Evolutionary conservation across 2,797 vertebrate species (phyloP).

Genomic region (Cichlasoma orientale): DNA sequence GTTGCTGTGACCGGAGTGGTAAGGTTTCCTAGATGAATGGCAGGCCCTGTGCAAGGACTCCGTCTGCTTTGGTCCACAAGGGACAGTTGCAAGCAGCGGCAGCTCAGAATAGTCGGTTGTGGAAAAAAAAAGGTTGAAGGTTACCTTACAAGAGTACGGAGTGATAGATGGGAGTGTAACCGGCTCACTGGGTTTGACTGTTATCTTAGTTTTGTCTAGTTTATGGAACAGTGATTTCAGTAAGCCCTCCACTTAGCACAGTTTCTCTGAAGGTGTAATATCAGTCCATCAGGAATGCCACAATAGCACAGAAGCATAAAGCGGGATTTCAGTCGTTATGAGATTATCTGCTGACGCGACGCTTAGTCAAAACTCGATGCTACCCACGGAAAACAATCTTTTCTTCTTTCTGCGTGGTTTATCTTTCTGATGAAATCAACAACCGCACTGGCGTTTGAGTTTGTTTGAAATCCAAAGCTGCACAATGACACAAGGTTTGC

Average conservation of each 20-base stretch:
- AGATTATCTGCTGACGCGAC: constrained; percentile 50
- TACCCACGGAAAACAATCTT: constrained; percentile 28
- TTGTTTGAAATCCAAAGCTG: constrained; percentile 58
- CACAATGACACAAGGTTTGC: constrained; percentile 67
- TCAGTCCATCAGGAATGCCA: constrained; percentile 52
- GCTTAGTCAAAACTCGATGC: constrained; percentile 20
- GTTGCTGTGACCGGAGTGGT: constrained; percentile 56
- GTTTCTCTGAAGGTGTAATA: constrained; percentile 25
- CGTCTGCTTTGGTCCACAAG: constrained; percentile 36
- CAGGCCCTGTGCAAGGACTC: constrained; percentile 61
- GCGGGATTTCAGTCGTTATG: constrained; percentile 34
- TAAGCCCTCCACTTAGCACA: constrained; percentile 1
- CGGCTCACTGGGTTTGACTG: constrained; percentile 25
- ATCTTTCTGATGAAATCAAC: constrained; percentile 57
- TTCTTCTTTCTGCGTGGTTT: constrained; percentile 35
- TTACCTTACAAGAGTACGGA: constrained; percentile 31
- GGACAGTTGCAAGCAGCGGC: constrained; percentile 37
- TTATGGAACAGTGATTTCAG: constrained; percentile 20
- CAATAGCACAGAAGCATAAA: constrained; percentile 28
- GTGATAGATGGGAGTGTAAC: constrained; percentile 29
- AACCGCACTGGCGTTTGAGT: constrained; percentile 40
- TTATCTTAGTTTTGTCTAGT: constrained; percentile 35
- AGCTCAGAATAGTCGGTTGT: constrained; percentile 69
- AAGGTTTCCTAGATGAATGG: constrained; percentile 74
- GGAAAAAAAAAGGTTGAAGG: constrained; percentile 52